Evolutionary conservation across 2,888 invertebrate species (phyloP), one percentile per base, ranked within the genome.

Genomic region (Lasioglossum villosulum): DNA sequence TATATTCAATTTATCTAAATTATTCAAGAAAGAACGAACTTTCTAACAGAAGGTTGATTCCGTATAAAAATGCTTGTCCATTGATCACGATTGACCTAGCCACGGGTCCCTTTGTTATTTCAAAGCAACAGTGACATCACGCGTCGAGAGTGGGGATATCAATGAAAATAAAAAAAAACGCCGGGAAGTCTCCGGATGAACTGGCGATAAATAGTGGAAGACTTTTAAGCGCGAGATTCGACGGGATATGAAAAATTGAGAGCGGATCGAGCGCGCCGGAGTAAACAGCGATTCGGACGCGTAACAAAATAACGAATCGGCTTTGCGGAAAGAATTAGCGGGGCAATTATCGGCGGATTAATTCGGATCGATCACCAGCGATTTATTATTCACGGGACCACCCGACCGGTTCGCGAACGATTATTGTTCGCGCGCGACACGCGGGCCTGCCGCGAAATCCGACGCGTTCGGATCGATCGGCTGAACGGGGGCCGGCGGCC

Each of bases 391-490:
- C 19, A n/a, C 16, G 14, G 27, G 23, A 52, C 3, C 23, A n/a
- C 1, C 23, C 52, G 52, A 52, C 8, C 59, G 16, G 59, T 59
- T 59, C 14, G 16, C 4, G 16, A 27, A 59, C 27, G 59, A 59
- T 59, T 59, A 59, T 27, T 59, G 59, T 59, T 59, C 59, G 59
- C 14, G 27, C n/a, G 59, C 27, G 27, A 6, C 16, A 27, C 59
- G 59, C 27, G 59, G 59, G 59, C 59, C 59, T 27, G 59, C 14
- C 27, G 59, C 42, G 27, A 66, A 66, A 66, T 66, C 66, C 66
- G 34, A 19, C 34, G 34, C 30, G 19, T 34, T 23, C 12, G 56
- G 68, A 84, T 84, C 84, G 84, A 84, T 84, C 84, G 74, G 76
- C 27, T 39, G 74, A 84, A 84, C 84, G 84, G 84, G 74, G 77